Percentiles rank a stretch among this genome's conserved stretches.
Evolutionary conservation across 1,140 invertebrate genomes (phyloP).

Genomic region (Macrotrachela quadricornifera): DNA sequence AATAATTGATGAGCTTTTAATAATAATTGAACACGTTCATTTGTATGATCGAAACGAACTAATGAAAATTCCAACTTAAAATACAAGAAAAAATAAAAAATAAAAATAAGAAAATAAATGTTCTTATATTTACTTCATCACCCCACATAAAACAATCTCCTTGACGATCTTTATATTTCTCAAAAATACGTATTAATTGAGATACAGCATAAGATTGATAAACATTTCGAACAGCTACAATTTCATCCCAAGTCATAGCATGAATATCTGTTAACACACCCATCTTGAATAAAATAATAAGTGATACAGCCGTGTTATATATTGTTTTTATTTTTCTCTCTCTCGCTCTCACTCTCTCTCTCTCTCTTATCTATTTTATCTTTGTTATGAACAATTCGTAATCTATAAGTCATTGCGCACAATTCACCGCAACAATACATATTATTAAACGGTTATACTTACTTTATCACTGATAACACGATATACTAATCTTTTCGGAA

Average conservation of each 20-base stretch:
- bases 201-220: conserved; percentile 71
- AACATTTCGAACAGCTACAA: conserved; percentile 62
- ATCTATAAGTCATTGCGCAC: too few species aligned
- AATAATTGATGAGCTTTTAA: conserved; percentile 59
- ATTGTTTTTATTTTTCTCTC: too few species aligned
- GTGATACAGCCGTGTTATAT: too few species aligned
- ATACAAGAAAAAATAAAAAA: too few species aligned
- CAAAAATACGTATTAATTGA: conserved; percentile 80
- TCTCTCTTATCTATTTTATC: too few species aligned
- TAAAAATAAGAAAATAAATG: too few species aligned
- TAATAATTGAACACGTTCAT: conserved; percentile 53
- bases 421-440: too few species aligned
- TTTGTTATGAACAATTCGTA: too few species aligned
- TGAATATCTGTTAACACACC: conserved; percentile 78
- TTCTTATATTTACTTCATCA: conserved; percentile 38
- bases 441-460: too few species aligned
- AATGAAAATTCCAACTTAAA: conserved; percentile 59
- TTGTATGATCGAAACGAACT: conserved; percentile 73
- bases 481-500: too few species aligned
- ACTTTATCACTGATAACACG: too few species aligned
- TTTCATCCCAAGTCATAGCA: conserved; percentile 82
- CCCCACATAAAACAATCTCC: conserved; percentile 96
- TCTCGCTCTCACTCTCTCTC: too few species aligned
- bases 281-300: conserved; percentile 38
- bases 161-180: conserved; percentile 57